phyloP scores from a whole-genome alignment of 2,888 invertebrate species.

The Diplolepis rosae region DNA sequence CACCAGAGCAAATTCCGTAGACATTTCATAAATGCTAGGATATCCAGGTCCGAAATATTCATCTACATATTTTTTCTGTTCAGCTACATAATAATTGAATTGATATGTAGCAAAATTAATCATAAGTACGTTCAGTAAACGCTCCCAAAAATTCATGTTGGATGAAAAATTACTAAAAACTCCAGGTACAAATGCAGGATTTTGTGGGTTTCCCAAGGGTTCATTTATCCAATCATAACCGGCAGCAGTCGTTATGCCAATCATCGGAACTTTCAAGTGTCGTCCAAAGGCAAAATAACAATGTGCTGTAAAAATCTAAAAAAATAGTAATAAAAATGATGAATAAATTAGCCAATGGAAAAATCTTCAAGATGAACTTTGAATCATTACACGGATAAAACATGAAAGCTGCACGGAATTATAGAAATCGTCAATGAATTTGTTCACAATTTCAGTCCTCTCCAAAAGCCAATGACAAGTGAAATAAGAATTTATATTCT shows the following conservation, averaged over 20 bases:
- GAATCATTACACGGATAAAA: too few species aligned
- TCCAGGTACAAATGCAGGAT: constrained; percentile 53
- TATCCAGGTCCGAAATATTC: constrained; percentile 55
- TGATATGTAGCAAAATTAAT: constrained; percentile 28
- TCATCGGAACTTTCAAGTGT: constrained; percentile 58
- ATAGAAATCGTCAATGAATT: too few species aligned
- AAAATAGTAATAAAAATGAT: constrained; percentile 2
- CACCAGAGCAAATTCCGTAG: constrained; percentile 66
- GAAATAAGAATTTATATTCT: too few species aligned
- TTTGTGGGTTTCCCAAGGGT: constrained; percentile 57
- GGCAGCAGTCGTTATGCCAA: constrained; percentile 52
- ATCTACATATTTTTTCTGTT: constrained; percentile 50
- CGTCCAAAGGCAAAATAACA: constrained; percentile 63
- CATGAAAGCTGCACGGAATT: too few species aligned
- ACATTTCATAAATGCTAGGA: constrained; percentile 52
- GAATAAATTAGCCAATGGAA: too few species aligned
- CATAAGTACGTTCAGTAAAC: constrained; percentile 54
- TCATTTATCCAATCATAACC: constrained; percentile 62
- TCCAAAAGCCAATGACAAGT: too few species aligned
- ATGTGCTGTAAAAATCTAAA: constrained; percentile 57
- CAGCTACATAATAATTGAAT: constrained; percentile 41
- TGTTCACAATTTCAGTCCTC: too few species aligned
- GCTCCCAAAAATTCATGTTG: constrained; percentile 59
- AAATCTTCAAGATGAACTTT: too few species aligned
- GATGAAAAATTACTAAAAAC: constrained; percentile 42